Base-by-base conservation (phyloP, 2,888 invertebrate genomes). In the Lydus trimaculatus region DNA sequence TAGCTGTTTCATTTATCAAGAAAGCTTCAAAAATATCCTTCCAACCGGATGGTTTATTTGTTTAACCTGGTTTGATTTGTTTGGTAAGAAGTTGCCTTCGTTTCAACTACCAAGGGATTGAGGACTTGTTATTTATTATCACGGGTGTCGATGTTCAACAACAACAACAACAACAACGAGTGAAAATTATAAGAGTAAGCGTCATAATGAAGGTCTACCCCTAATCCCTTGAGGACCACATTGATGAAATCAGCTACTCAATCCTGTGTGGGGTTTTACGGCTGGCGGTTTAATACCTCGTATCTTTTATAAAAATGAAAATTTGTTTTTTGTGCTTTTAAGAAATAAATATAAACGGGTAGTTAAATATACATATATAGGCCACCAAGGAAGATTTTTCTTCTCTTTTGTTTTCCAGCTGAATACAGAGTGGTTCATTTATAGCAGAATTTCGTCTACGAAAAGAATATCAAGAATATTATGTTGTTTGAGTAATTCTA, bases 201-300 rank as follows among this genome's bases (percentile, higher is more conserved):
- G 61, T 61, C 15, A 61, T 61, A 61, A 61, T 61, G 43, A 25
- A 33, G 62, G 66, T 67, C 39, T 60, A 59, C 67, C 59, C n/a
- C 64, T 58, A 69, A 66, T 65, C 65, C 68, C 63, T 74, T 68
- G 65, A 71, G 62, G 64, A 69, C 67, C 73, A 67, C 75, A 76
- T 75, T 76, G 77, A 78, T 75, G 77, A 78, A 78, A 79, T 79
- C 78, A 78, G 75, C 75, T 79, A 80, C 80, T 81, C 78, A 80
- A 80, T 81, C 80, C 9, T 79, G 72, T 72, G 75, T 73, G 72
- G 79, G 76, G 28, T 78, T 79, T 80, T 78, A 78, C 28, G 28
- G 28, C 28, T 4, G 28, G 28, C 28, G 2, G 28, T 75, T 80
- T 81, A 76, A 78, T 80, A 81, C 81, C 79, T 79, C 77, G 77